phyloP scores from a whole-genome alignment of 2,888 invertebrate species.

The Tetrapedia diversipes region DNA sequence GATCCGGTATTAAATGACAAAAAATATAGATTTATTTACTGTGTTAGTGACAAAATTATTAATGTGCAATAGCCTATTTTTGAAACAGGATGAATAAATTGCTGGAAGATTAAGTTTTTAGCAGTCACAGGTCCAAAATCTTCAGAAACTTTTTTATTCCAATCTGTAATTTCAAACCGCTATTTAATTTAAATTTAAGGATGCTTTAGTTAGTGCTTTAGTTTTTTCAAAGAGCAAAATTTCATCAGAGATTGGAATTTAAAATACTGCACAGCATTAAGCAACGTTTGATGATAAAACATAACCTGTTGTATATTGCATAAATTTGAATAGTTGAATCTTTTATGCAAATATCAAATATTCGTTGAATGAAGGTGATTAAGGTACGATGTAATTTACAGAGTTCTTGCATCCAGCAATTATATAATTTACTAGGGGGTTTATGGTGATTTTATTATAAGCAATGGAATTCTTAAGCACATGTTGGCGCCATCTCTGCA shows the following conservation, averaged over 20 bases:
- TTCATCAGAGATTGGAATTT: too few relatives aligned
- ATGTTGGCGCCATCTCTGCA: conserved; percentile 46
- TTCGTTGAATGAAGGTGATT: conserved; percentile 31
- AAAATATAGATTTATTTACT: background rate
- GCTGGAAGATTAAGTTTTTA: too few relatives aligned
- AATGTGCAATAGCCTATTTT: background rate
- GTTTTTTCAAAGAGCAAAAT: background rate
- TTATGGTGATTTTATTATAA: conserved; percentile 1
- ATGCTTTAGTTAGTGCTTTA: too few relatives aligned
- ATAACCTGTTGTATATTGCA: background rate
- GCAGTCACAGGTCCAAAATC: too few relatives aligned
- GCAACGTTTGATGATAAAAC: background rate
- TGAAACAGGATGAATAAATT: background rate
- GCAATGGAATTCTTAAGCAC: conserved; percentile 9
- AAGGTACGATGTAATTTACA: conserved; percentile 13
- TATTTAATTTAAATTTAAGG: too few relatives aligned
- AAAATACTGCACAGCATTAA: background rate
- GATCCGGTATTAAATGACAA: background rate
- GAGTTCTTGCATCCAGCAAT: conserved; percentile 18
- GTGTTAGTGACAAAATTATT: background rate
- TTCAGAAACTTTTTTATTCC: background rate
- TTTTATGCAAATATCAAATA: conserved; percentile 1
- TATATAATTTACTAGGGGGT: conserved; percentile 19
- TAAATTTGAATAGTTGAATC: conserved; percentile 28
- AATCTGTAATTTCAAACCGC: background rate